Evolutionary conservation across 2,113 vertebrate genomes (phyloP).

Genomic region (Azemiops feae): DNA sequence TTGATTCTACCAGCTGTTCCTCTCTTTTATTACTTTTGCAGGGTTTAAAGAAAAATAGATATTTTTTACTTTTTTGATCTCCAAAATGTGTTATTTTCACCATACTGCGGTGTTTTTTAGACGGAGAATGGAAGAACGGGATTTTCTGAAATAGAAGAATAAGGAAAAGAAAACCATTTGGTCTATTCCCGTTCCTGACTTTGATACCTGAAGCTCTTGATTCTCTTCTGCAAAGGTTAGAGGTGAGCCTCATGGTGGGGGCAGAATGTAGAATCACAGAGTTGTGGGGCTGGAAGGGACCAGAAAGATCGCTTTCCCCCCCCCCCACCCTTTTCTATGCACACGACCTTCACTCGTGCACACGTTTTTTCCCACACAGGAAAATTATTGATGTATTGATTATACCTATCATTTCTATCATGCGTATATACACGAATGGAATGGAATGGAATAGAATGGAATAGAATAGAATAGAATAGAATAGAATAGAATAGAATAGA

Average conservation of each 20-base stretch:
- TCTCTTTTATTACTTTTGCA: neutral
- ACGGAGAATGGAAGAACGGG: neutral
- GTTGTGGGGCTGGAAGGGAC: neutral
- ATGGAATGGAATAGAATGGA: too few relatives aligned
- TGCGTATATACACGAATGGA: too few relatives aligned
- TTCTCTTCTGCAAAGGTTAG: neutral
- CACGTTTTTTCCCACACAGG: neutral
- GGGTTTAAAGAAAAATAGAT: too few relatives aligned
- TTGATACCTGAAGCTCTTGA: neutral
- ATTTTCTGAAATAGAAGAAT: neutral
- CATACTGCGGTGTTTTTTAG: too few relatives aligned
- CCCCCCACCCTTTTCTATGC: neutral
- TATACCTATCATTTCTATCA: neutral
- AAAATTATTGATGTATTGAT: neutral
- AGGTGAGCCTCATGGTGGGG: neutral
- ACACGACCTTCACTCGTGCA: neutral
- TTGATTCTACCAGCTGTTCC: neutral
- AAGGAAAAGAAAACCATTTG: neutral
- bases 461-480: too few relatives aligned
- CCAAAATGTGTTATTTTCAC: neutral
- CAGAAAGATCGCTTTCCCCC: neutral
- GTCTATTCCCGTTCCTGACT: neutral
- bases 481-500: too few relatives aligned
- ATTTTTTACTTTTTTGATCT: too few relatives aligned
- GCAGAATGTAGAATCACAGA: neutral